Percentiles rank a stretch among this genome's conserved stretches.
These are phyloP conservation scores for Catharus fuscescens DNA, from an alignment of 2,113 vertebrate species.

Conservation along the genomic window DNA sequence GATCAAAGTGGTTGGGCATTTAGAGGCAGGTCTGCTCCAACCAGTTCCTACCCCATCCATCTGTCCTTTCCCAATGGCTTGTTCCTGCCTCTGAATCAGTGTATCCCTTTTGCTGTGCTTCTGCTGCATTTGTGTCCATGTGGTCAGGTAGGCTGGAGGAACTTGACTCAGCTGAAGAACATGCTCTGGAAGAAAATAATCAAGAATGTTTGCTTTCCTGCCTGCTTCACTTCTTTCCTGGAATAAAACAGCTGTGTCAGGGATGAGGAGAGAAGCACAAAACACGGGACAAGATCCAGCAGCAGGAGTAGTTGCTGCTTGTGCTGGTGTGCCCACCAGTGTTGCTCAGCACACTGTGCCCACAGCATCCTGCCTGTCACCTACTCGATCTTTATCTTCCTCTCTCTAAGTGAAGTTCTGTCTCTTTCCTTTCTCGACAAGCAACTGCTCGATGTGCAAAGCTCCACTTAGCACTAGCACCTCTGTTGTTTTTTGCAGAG, in stretches of 20 bases:
- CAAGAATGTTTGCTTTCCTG: neutral
- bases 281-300: neutral
- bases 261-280: neutral
- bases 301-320: neutral
- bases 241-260: neutral
- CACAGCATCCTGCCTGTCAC: neutral
- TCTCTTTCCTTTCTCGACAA: conserved; percentile 26
- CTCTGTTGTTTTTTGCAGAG: neutral
- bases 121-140: neutral
- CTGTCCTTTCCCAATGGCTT: neutral
- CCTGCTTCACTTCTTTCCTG: neutral
- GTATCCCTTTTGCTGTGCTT: neutral
- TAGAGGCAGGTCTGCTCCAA: neutral
- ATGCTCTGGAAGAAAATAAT: neutral
- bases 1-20: neutral
- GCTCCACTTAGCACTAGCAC: neutral
- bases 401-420: conserved; percentile 11
- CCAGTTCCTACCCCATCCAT: neutral
- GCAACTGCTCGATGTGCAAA: neutral
- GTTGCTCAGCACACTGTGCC: rapidly evolving
- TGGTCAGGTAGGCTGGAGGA: neutral
- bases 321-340: too few species aligned
- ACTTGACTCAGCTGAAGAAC: neutral
- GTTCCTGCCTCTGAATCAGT: rapidly evolving
- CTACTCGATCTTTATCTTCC: neutral